Conservation (phyloP, 92 coral and sea anemone species). For the Blastomussa wellsi region DNA sequence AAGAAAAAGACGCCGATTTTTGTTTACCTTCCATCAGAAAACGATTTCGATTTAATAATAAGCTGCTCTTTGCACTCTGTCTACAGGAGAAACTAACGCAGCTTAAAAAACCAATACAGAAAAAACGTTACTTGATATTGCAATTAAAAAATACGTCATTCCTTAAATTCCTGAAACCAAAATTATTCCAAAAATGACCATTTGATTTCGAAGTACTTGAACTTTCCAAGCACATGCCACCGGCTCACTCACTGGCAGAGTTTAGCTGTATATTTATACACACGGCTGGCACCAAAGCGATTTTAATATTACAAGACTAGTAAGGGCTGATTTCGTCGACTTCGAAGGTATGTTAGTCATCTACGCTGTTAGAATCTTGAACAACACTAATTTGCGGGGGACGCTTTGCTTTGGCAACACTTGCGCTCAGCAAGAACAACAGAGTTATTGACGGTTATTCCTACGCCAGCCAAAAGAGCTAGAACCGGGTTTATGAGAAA, state of each 20-base stretch:
- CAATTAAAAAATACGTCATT: not conserved
- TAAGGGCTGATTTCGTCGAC: not conserved
- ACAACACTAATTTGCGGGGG: not conserved
- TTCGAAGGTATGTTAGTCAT: not conserved
- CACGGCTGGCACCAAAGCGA: not conserved
- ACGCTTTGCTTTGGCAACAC: not conserved
- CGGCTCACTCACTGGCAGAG: not conserved
- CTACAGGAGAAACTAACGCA: not conserved
- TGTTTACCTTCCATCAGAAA: not conserved
- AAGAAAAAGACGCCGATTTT: not conserved
- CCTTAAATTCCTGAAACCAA: conserved; percentile 5
- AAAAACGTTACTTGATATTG: not conserved
- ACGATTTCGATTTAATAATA: not conserved
- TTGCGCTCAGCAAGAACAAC: not conserved
- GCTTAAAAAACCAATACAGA: not conserved
- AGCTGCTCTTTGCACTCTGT: not conserved
- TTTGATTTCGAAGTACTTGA: not conserved
- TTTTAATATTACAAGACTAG: not conserved
- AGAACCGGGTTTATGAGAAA: not conserved
- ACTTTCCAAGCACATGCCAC: not conserved
- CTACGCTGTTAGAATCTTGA: not conserved
- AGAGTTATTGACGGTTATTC: not conserved
- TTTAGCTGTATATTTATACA: not conserved
- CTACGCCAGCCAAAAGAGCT: not conserved
- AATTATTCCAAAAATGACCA: not conserved